Evolutionary conservation across 1,140 invertebrate genomes (phyloP).

Genomic region (Gonatopus flavifemur): DNA sequence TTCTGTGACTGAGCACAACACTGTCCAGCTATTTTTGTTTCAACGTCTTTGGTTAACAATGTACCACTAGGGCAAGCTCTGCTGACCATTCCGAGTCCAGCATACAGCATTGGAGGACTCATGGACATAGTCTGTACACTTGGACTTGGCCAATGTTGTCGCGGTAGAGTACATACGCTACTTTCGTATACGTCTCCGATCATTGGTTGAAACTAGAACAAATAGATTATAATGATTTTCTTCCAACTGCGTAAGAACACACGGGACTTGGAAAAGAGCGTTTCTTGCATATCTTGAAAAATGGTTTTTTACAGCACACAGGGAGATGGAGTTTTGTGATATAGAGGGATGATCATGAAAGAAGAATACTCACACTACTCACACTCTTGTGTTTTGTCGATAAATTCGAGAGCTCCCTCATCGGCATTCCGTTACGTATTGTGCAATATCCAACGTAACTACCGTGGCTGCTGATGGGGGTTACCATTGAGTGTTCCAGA

Average conservation of each 20-base stretch:
- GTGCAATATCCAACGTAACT: constrained; percentile 71
- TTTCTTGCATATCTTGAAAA: constrained; percentile 3
- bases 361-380: constrained; percentile 18
- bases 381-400: constrained; percentile 53
- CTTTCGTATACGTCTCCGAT: constrained; percentile 48
- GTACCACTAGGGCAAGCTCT: constrained; percentile 43
- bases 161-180: constrained; percentile 53
- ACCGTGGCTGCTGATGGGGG: constrained; percentile 46
- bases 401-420: constrained; percentile 62
- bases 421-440: constrained; percentile 67
- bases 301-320: background rate
- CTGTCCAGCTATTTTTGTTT: constrained; percentile 39
- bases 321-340: background rate
- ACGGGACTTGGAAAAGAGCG: background rate
- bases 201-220: constrained; percentile 47
- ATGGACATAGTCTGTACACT: constrained; percentile 49
- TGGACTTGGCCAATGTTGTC: constrained; percentile 53
- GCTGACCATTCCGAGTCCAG: constrained; percentile 39
- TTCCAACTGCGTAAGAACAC: background rate
- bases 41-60: constrained; percentile 45
- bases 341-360: background rate
- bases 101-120: constrained; percentile 50
- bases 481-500: constrained; percentile 58
- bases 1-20: constrained; percentile 49
- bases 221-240: background rate